Base-by-base conservation (phyloP, 1,140 invertebrate genomes). In the Stegodyphus mimosarum region DNA sequence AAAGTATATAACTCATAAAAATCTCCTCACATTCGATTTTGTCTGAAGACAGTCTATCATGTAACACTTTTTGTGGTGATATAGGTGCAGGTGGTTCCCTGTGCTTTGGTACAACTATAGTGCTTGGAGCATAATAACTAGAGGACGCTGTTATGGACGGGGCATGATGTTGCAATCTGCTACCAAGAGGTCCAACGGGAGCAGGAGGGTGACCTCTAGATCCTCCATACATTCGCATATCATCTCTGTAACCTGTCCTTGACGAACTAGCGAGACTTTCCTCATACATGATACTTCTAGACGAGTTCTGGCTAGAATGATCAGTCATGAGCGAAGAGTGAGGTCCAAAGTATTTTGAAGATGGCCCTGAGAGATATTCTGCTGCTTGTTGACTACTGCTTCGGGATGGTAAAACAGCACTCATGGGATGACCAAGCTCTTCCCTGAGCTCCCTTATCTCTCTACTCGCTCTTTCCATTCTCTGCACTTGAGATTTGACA, bases 1-100 rank as follows among this genome's bases (percentile, higher is more conserved):
- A 50, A 87, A 51, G 6, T 71, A 2, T 17, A 86, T 17, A 60
- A 66, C 76, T 33, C 33, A 33, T 33, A 33, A 33, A 33, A 33
- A 33, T 33, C 3, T 33, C 33, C 74, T 91, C 89, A 93, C 93
- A 90, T 90, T 95, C 94, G 77, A 94, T 93, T 84, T 93, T 92
- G 85, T 95, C 94, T 78, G 94, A 93, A 90, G 93, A 81, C 18
- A 76, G 6, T n/a, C 76, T 75, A 7, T 87, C 83, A 6, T 77
- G 87, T 55, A 79, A 13, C 33, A 79, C 17, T n/a, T 60, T 86
- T 55, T 66, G 79, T 2, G 86, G 78, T 9, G 83, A 83, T 71
- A 88, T 87, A 4, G 87, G 88, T 53, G 87, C 74, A 0, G 87
- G 88, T 18, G 87, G 88, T 7, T 85, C 86, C 76, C 87, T 60